Percentiles rank a stretch among this genome's conserved stretches.
These are phyloP conservation scores for Emys orbicularis DNA, from an alignment of 2,797 vertebrate genomes.

Conservation along the genomic window DNA sequence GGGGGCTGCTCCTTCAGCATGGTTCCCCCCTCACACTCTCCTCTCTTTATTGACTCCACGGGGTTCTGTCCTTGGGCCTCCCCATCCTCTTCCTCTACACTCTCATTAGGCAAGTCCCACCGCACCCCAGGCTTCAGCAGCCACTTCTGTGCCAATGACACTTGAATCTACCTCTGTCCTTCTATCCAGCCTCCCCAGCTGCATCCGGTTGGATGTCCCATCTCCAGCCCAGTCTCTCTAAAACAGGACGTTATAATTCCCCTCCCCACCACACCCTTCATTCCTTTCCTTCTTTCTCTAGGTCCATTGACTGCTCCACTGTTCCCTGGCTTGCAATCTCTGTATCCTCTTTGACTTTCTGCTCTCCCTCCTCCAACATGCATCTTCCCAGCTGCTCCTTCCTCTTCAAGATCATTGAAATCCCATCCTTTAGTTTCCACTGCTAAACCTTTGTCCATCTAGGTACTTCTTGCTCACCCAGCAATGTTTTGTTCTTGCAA, in stretches of 20 bases:
- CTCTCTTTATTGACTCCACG: background rate
- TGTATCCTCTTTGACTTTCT: background rate
- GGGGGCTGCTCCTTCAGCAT: background rate
- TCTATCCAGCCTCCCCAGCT: background rate
- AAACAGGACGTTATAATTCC: background rate
- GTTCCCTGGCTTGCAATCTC: background rate
- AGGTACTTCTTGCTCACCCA: too few species aligned
- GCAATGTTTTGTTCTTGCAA: too few species aligned
- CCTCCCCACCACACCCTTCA: background rate
- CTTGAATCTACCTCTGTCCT: too few species aligned
- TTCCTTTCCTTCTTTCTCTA: background rate
- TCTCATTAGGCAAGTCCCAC: background rate
- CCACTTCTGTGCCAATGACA: too few species aligned
- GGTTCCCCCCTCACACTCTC: background rate
- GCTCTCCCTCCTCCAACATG: background rate
- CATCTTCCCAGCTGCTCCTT: background rate
- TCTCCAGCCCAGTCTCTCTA: background rate
- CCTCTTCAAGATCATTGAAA: rapidly evolving
- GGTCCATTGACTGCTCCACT: background rate
- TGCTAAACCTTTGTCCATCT: too few species aligned
- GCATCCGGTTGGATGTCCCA: background rate
- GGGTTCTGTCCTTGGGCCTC: rapidly evolving
- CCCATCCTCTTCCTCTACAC: background rate
- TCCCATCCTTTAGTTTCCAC: background rate
- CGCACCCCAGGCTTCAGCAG: background rate